phyloP scores from a whole-genome alignment of 2,888 invertebrate species.

The Trachelus tabidus region DNA sequence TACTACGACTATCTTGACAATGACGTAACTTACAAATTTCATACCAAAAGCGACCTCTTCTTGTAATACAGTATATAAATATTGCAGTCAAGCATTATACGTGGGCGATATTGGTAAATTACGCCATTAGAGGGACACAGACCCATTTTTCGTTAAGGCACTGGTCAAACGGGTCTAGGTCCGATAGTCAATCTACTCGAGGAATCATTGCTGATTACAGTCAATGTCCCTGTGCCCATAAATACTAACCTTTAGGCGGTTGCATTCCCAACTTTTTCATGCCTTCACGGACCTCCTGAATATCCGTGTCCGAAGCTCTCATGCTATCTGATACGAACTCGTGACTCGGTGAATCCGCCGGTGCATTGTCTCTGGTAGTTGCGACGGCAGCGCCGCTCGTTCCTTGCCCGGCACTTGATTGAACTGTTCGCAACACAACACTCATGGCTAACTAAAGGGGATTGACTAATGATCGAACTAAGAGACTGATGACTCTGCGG shows the following conservation, averaged over 20 bases:
- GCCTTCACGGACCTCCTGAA: conserved; percentile 80
- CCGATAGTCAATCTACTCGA: background rate
- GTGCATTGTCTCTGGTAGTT: conserved; percentile 29
- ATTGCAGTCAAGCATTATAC: background rate
- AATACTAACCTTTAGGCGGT: conserved; percentile 70
- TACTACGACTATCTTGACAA: background rate
- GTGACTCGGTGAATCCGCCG: conserved; percentile 65
- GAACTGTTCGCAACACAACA: conserved; percentile 57
- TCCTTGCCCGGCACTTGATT: conserved; percentile 46
- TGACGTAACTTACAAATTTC: background rate
- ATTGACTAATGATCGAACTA: background rate
- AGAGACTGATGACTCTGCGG: background rate
- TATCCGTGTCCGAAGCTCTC: conserved; percentile 74
- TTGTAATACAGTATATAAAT: background rate
- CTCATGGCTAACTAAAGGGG: conserved; percentile 50
- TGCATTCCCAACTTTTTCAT: conserved; percentile 79
- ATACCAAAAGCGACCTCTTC: background rate
- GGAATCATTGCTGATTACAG: background rate
- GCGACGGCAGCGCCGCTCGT: conserved; percentile 26
- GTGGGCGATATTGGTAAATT: background rate
- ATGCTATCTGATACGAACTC: conserved; percentile 85
- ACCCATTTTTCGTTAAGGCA: background rate
- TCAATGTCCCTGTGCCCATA: conserved; percentile 22
- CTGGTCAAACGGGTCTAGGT: background rate
- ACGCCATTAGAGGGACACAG: background rate